Evolutionary conservation across 2,888 invertebrate species (phyloP).

Genomic region (Seladonia tumulorum): DNA sequence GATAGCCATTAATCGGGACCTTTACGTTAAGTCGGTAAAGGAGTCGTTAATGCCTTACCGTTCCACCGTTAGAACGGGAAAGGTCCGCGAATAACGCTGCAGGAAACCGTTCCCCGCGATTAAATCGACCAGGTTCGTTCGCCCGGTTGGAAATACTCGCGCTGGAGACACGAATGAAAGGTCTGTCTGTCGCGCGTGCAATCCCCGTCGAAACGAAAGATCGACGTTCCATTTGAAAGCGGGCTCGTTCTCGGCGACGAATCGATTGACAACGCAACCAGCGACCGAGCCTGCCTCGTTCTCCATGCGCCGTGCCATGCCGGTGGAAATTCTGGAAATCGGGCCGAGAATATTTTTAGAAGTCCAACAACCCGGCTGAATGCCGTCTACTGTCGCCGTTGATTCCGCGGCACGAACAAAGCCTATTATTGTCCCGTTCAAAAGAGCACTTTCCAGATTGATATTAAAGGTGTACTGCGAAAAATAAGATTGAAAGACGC

Average conservation of each 20-base stretch:
- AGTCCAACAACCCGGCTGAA: slow-evolving; percentile 30
- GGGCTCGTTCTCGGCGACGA: slow-evolving; percentile 25
- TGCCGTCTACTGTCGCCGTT: slow-evolving; percentile 25
- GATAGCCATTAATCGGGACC: too few species aligned
- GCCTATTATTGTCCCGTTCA: slow-evolving; percentile 67
- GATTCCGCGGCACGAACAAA: slow-evolving; percentile 50
- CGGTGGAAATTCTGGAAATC: slow-evolving; percentile 38
- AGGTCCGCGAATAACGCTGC: background rate
- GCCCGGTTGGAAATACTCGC: slow-evolving; percentile 3
- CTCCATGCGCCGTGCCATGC: slow-evolving; percentile 5
- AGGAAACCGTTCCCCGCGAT: slow-evolving; percentile 19
- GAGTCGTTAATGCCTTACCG: too few species aligned
- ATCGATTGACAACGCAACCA: slow-evolving; percentile 49
- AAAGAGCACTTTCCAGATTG: slow-evolving; percentile 75
- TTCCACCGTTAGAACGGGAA: background rate
- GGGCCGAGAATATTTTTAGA: slow-evolving; percentile 41
- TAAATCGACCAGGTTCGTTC: slow-evolving; percentile 37
- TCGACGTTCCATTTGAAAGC: slow-evolving; percentile 32
- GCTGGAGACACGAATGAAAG: background rate
- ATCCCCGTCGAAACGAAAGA: slow-evolving; percentile 26
- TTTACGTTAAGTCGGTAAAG: too few species aligned
- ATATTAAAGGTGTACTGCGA: slow-evolving; percentile 69
- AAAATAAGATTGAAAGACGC: slow-evolving; percentile 34
- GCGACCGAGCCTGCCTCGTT: background rate
- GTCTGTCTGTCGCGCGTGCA: slow-evolving; percentile 15